Evolutionary conservation across 2,888 invertebrate species (phyloP), one percentile per base, ranked within the genome.

Genomic region (Ptilodon capucinus): DNA sequence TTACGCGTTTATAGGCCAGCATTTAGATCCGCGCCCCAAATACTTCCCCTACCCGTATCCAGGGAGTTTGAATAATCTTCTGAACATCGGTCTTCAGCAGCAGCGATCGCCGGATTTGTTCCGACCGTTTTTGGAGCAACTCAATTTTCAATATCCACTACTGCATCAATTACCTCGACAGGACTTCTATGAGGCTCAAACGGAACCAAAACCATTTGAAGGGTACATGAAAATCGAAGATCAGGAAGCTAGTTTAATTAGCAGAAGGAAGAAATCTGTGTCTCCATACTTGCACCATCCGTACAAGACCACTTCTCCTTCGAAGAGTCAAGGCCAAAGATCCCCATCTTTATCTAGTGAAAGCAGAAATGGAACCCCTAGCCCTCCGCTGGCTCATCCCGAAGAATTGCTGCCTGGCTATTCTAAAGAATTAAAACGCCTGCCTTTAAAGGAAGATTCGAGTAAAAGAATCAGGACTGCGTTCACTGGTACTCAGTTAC

Each of bases 381-480:
- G 93, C 39, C 92, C 93, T 0, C 92, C 92, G 0, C 73, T 87
- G 0, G 84, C 80, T 0, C 86, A 86, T 34, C 81, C 87, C 2
- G 91, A 91, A 57, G 91, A 91, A 63, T 73, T 89, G 0, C 74
- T 91, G 0, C 86, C 92, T 5, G 84, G 86, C 0, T 87, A 84
- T 57, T 84, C 88, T 0, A 86, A 86, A 46, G 86, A 88, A 41
- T 71, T 91, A 0, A 78, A 91, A 76, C 78, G 92, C 54, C 42
- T 92, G 61, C 80, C 92, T 41, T 50, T 92, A 58, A 84, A 92
- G 82, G 90, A 94, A 75, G 91, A 93, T 57, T 95, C 96, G 0
- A 96, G 96, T 68, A 97, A 97, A 79, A 92, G 98, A 51, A 97
- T 98, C 56, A 92, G 98, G 35, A 98, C 98, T 0, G 98, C 98